These are phyloP conservation scores for Sitodiplosis mosellana DNA, from an alignment of 1,140 invertebrate species.

Conservation along the genomic window DNA sequence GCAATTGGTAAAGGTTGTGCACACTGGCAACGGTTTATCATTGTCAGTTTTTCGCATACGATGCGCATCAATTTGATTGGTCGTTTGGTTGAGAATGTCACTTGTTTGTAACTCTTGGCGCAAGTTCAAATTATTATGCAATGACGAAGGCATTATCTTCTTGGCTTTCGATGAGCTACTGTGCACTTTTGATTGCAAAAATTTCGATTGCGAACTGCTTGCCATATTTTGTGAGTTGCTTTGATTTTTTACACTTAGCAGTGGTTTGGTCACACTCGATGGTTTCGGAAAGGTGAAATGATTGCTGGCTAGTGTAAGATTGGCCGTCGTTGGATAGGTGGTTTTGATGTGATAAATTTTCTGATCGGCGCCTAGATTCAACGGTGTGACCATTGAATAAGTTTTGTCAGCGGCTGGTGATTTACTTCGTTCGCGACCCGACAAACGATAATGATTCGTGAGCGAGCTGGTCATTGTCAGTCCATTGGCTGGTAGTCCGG, in stretches of 20 bases:
- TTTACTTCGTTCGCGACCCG: neutral
- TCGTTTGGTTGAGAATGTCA: conserved; percentile 23
- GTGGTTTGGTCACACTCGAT: neutral
- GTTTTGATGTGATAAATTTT: conserved; percentile 10
- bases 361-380: too few species aligned
- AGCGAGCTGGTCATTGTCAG: neutral
- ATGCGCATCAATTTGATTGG: conserved; percentile 9
- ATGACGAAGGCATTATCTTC: too few species aligned
- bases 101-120: conserved; percentile 10
- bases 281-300: conserved; percentile 22
- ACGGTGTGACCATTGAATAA: too few species aligned
- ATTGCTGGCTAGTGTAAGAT: conserved; percentile 11
- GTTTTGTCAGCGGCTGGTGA: neutral
- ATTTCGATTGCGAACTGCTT: too few species aligned
- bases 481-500: neutral
- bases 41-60: neutral
- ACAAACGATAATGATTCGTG: neutral
- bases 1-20: conserved; percentile 24
- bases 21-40: conserved; percentile 21
- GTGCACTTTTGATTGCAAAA: too few species aligned
- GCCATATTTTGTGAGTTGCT: too few species aligned
- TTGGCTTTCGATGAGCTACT: too few species aligned
- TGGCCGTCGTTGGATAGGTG: neutral
- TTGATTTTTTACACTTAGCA: neutral
- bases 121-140: too few species aligned